Percentiles rank a stretch among this genome's conserved stretches.
phyloP scores from a whole-genome alignment of 2,113 vertebrate species.

The Oenanthe melanoleuca region DNA sequence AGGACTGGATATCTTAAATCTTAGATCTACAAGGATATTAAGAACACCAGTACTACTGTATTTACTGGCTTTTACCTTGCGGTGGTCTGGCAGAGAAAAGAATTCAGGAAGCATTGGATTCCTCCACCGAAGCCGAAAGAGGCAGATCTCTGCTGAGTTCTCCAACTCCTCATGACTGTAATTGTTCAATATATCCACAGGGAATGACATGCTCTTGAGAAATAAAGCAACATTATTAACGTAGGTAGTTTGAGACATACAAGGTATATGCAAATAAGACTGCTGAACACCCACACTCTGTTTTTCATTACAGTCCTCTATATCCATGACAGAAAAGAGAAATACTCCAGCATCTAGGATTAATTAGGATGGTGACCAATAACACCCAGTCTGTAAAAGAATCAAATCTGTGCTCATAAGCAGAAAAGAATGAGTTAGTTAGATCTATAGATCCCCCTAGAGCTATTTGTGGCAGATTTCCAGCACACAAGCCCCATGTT shows the following conservation, averaged over 20 bases:
- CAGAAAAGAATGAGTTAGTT: neutral
- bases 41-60: neutral
- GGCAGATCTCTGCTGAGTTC: constrained; percentile 74
- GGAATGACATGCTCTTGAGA: constrained; percentile 84
- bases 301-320: neutral
- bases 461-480: neutral
- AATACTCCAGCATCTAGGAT: neutral
- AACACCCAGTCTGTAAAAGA: neutral
- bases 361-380: neutral
- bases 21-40: neutral
- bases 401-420: neutral
- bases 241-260: neutral
- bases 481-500: neutral
- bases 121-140: constrained; percentile 74
- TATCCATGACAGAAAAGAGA: neutral
- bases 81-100: constrained; percentile 61
- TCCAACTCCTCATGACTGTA: constrained; percentile 80
- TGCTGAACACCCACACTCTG: neutral
- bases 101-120: constrained; percentile 73
- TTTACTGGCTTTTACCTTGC: constrained; percentile 32
- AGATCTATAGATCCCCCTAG: neutral
- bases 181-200: constrained; percentile 84
- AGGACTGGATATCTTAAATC: neutral
- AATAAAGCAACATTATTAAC: neutral
- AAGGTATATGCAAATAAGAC: neutral